Evolutionary conservation across 2,113 vertebrate species (phyloP).

Genomic region (Rostratula benghalensis): DNA sequence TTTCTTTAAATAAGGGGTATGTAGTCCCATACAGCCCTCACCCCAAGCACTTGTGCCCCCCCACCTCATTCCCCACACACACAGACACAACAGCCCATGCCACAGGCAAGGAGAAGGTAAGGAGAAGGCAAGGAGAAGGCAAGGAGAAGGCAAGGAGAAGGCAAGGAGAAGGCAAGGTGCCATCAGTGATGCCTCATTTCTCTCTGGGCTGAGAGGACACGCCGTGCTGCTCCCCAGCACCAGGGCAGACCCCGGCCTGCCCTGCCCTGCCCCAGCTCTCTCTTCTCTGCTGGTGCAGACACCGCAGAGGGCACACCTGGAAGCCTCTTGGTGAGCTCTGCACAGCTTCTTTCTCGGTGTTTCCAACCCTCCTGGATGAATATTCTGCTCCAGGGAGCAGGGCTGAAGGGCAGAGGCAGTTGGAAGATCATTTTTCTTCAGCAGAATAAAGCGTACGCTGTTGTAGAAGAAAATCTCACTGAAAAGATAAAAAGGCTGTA

Average conservation of each 20-base stretch:
- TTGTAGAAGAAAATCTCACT: neutral
- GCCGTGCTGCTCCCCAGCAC: neutral
- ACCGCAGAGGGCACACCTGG: neutral
- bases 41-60: neutral
- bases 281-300: neutral
- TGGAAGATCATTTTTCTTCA: neutral
- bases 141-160: neutral
- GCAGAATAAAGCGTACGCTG: neutral
- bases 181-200: neutral
- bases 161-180: neutral
- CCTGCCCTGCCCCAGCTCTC: neutral
- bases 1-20: neutral
- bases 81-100: neutral
- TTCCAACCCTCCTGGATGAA: neutral
- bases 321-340: neutral
- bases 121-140: neutral
- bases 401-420: neutral
- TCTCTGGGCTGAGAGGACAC: neutral
- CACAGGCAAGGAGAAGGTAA: neutral
- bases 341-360: neutral
- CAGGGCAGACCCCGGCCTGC: neutral
- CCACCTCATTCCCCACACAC: neutral
- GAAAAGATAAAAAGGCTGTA: neutral
- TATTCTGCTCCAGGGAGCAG: neutral
- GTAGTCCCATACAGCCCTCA: neutral